Conservation (phyloP, 2,888 invertebrate species). For the Drosophila neotestacea region DNA sequence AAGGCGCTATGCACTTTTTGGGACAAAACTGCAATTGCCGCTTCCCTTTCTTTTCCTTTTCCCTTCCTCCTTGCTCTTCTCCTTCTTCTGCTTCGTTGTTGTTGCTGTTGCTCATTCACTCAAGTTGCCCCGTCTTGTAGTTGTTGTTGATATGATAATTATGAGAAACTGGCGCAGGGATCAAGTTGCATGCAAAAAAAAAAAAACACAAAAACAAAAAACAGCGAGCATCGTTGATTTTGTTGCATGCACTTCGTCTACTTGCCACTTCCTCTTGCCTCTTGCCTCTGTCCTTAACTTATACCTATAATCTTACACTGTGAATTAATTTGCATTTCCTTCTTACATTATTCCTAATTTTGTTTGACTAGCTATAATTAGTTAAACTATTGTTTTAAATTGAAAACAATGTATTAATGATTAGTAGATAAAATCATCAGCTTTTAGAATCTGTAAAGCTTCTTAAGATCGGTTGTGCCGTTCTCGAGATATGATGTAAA, state of each 20-base stretch:
- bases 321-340: too few relatives aligned
- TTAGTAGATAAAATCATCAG: too few relatives aligned
- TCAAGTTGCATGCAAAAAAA: slow-evolving; percentile 52
- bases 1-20: slow-evolving; percentile 39
- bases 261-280: background rate
- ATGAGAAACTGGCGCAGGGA: slow-evolving; percentile 55
- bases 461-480: too few relatives aligned
- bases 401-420: too few relatives aligned
- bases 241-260: slow-evolving; percentile 9
- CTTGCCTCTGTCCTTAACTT: background rate
- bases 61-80: background rate
- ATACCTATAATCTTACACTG: too few relatives aligned
- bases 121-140: slow-evolving; percentile 17
- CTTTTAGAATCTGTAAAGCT: too few relatives aligned
- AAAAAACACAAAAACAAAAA: background rate
- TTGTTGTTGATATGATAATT: slow-evolving; percentile 65
- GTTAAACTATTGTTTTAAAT: too few relatives aligned
- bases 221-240: slow-evolving; percentile 21
- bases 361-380: too few relatives aligned
- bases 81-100: background rate
- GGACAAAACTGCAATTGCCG: slow-evolving; percentile 31
- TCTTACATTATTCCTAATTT: too few relatives aligned
- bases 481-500: too few relatives aligned
- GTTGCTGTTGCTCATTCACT: slow-evolving; percentile 17
- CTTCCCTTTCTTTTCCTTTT: background rate